These are phyloP conservation scores for Iguana delicatissima DNA, from an alignment of 2,797 vertebrate species.

Conservation along the genomic window DNA sequence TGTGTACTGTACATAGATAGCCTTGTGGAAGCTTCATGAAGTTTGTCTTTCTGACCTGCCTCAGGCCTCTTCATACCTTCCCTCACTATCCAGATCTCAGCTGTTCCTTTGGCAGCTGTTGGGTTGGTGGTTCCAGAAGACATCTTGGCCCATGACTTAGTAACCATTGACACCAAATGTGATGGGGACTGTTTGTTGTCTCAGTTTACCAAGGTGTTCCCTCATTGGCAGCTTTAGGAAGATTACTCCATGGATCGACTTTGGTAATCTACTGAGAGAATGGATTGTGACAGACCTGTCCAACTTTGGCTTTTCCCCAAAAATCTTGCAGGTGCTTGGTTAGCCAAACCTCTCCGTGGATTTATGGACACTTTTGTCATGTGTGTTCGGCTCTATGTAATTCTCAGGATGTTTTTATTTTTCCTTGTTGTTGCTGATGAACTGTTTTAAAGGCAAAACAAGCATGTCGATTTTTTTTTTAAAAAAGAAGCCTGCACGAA, in stretches of 20 bases:
- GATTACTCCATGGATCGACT: conserved; percentile 57
- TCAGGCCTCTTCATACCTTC: conserved; percentile 44
- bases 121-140: conserved; percentile 27
- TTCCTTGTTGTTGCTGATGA: background rate
- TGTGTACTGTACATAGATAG: conserved; percentile 18
- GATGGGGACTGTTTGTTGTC: background rate
- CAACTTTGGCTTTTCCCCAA: conserved; percentile 62
- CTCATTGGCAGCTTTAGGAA: conserved; percentile 69
- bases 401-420: conserved; percentile 90
- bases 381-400: conserved; percentile 64
- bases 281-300: conserved; percentile 64
- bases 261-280: conserved; percentile 58
- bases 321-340: conserved; percentile 50
- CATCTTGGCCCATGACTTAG: conserved; percentile 20
- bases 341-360: conserved; percentile 50
- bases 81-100: accelerated
- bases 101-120: conserved; percentile 59
- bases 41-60: conserved; percentile 62
- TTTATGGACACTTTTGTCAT: conserved; percentile 67
- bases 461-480: background rate
- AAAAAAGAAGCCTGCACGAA: conserved; percentile 68
- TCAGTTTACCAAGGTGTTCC: conserved; percentile 42
- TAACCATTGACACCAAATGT: conserved; percentile 34
- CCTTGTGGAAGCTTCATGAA: conserved; percentile 69
- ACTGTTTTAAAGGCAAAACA: conserved; percentile 26